Base-by-base conservation (phyloP, 2,888 invertebrate genomes). In the Ormyrus rosae region DNA sequence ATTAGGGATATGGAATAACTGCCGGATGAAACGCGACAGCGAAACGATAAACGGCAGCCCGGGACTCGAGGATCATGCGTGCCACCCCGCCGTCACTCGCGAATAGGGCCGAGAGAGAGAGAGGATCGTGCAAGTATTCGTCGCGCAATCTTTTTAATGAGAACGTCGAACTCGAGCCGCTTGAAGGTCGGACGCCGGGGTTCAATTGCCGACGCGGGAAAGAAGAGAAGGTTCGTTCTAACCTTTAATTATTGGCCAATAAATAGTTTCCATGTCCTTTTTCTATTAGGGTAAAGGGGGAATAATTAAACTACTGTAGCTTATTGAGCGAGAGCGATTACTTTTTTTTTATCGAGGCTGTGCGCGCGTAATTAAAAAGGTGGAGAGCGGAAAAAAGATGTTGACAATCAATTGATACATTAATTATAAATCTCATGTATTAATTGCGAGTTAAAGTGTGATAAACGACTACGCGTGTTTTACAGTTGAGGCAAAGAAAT, bases 11-110 rank as follows among this genome's bases (percentile, higher is more conserved):
- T 83, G 86, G 85, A 86, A 88, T 89, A 90, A 90, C 88, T 89
- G 88, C 87, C 85, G 88, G 87, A 85, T 87, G 86, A 88, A 90
- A 90, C 88, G 89, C 88, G 87, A 89, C 87, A 88, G 84, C 76
- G 84, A 74, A 83, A 86, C 56, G 76, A 80, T 74, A 60, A 64
- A 60, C 72, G 56, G 61, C 64, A 55, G 73, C 85, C 72, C n/a
- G 65, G 11, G 46, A 13, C 53, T 46, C 51, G 10, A 58, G 60
- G n/a, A 74, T 63, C 53, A 60, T 73, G 70, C 72, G 65, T 70
- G 69, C 60, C 56, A 73, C 8, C 46, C 60, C 46, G 69, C 48
- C 73, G 73, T 81, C 77, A 64, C 56, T 72, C 50, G 34, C 34
- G 34, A 34, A 34, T 34, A 34, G 34, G 34, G 34, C 34, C 34